A percentile compares a stretch with the other conserved stretches of the same genome.
These are phyloP conservation scores for Tanytarsus gracilentus DNA, from an alignment of 2,888 invertebrate species.

Conservation along the genomic window DNA sequence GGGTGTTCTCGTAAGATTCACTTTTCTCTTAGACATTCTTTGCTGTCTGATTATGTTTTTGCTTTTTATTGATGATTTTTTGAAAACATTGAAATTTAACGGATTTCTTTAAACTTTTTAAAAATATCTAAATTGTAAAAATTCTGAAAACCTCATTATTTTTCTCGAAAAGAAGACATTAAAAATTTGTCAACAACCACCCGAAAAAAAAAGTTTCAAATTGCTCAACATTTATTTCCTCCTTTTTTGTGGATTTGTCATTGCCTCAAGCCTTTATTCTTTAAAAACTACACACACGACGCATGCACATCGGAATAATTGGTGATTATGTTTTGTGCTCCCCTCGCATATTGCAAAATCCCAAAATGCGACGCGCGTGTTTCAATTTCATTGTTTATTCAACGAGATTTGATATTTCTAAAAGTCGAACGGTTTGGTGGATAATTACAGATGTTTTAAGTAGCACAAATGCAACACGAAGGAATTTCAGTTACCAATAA, in stretches of 20 bases:
- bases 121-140: too few relatives aligned
- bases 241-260: too few relatives aligned
- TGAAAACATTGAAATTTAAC: too few relatives aligned
- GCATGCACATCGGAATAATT: background rate
- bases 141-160: too few relatives aligned
- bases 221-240: too few relatives aligned
- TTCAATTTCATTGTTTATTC: constrained; percentile 1
- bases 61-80: too few relatives aligned
- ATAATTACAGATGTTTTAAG: constrained; percentile 30
- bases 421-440: background rate
- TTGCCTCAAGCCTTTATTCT: too few relatives aligned
- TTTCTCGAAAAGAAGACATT: too few relatives aligned
- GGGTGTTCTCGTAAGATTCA: constrained; percentile 15
- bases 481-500: background rate
- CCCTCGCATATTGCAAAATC: background rate
- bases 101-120: too few relatives aligned
- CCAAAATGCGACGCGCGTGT: constrained; percentile 3
- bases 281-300: too few relatives aligned
- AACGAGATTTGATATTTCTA: background rate
- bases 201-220: too few relatives aligned
- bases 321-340: constrained; percentile 4
- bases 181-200: too few relatives aligned
- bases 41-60: background rate
- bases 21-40: background rate
- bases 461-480: background rate